phyloP scores from a whole-genome alignment of 2,797 vertebrate species.

The Chloroceryle inda region DNA sequence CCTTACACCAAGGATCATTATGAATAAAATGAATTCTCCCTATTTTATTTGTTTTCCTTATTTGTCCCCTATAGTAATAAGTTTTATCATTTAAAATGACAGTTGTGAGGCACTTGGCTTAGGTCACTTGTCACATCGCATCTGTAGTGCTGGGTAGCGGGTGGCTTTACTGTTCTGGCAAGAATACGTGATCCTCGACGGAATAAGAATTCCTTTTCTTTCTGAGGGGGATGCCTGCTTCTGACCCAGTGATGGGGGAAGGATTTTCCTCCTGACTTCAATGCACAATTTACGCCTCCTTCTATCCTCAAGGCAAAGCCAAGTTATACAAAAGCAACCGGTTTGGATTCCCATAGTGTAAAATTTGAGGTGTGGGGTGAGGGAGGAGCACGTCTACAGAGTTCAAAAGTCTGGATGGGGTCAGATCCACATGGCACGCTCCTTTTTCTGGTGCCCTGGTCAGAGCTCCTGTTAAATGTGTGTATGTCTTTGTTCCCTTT shows the following conservation, averaged over 20 bases:
- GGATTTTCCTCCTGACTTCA: neutral
- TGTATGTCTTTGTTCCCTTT: neutral
- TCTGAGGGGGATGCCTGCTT: neutral
- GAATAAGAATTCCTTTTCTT: neutral
- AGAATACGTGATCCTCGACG: neutral
- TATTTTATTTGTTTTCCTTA: neutral
- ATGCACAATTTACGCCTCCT: neutral
- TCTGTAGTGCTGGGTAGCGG: neutral
- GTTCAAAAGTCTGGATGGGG: neutral
- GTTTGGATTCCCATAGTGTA: neutral
- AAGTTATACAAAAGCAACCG: neutral
- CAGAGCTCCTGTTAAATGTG: neutral
- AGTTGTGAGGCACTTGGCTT: neutral
- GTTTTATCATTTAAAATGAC: neutral
- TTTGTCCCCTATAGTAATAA: neutral
- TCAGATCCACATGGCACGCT: neutral
- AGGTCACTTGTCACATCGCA: neutral
- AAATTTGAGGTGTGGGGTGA: neutral
- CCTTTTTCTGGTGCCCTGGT: neutral
- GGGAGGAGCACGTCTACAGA: neutral
- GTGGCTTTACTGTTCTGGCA: neutral
- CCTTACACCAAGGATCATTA: neutral
- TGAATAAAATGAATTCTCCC: neutral
- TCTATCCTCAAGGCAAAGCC: neutral
- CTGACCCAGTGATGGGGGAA: neutral